These are phyloP conservation scores for Eristalis tenax DNA, from an alignment of 2,888 invertebrate species.

Conservation along the genomic window DNA sequence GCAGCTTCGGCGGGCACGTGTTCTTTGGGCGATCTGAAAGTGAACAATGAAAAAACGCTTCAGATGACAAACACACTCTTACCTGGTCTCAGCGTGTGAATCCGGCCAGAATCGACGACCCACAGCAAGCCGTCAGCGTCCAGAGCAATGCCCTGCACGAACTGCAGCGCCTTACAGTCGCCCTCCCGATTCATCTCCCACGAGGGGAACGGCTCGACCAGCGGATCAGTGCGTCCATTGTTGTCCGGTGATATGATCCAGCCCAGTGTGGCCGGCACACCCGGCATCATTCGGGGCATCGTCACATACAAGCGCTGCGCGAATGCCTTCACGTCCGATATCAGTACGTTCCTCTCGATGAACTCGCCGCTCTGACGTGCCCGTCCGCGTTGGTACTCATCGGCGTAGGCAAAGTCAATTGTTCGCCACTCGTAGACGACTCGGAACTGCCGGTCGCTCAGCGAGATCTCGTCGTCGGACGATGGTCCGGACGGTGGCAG, in stretches of 20 bases:
- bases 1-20: conserved; percentile 86
- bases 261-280: conserved; percentile 87
- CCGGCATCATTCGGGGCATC: conserved; percentile 86
- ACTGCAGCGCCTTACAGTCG: conserved; percentile 87
- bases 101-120: conserved; percentile 86
- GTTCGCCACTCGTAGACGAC: conserved; percentile 89
- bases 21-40: conserved; percentile 78
- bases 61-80: conserved; percentile 3
- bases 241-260: conserved; percentile 82
- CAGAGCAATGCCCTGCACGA: conserved; percentile 88
- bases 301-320: conserved; percentile 86
- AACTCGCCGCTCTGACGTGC: conserved; percentile 84
- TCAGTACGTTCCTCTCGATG: conserved; percentile 86
- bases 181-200: conserved; percentile 87
- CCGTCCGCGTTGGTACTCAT: conserved; percentile 82
- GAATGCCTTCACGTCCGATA: conserved; percentile 87
- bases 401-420: conserved; percentile 87
- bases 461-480: conserved; percentile 72
- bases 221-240: conserved; percentile 82
- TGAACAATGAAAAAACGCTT: not conserved
- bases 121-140: conserved; percentile 87
- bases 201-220: conserved; percentile 86
- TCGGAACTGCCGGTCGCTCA: conserved; percentile 82
- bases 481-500: conserved; percentile 54
- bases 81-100: conserved; percentile 83